Percentiles rank a stretch among this genome's conserved stretches.
Evolutionary conservation across 2,113 vertebrate genomes (phyloP).

Genomic region (Alosa alosa): DNA sequence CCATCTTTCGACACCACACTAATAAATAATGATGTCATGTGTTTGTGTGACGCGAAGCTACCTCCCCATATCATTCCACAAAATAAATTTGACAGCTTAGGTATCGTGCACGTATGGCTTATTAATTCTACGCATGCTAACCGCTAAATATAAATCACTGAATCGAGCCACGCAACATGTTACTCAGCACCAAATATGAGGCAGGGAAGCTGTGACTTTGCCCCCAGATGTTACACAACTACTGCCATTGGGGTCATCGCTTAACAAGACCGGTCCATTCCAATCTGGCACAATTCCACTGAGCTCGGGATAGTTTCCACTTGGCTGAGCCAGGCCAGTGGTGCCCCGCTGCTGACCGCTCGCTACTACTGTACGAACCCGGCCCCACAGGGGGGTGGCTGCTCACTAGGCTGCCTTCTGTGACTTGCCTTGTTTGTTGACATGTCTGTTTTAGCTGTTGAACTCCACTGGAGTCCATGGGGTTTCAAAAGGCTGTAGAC

Average conservation of each 20-base stretch:
- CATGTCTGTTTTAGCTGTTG: background rate
- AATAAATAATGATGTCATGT: background rate
- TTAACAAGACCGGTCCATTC: background rate
- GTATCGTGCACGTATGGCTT: background rate
- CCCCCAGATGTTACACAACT: background rate
- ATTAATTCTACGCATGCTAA: background rate
- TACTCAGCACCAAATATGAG: background rate
- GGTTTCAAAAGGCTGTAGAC: background rate
- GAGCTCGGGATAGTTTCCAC: constrained; percentile 5
- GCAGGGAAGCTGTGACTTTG: background rate
- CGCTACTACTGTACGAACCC: background rate
- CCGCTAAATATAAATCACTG: background rate
- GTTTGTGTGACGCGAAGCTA: background rate
- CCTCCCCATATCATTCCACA: background rate
- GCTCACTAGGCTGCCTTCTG: background rate
- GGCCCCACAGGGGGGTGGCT: background rate
- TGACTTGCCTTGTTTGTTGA: background rate
- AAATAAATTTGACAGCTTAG: background rate
- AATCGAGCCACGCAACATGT: background rate
- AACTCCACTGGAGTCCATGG: background rate
- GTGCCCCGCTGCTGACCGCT: background rate
- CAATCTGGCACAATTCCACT: background rate
- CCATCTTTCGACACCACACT: background rate
- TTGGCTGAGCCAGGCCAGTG: background rate
- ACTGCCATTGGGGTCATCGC: background rate